Base-by-base conservation (phyloP, 2,113 vertebrate species). In the Sander vitreus region DNA sequence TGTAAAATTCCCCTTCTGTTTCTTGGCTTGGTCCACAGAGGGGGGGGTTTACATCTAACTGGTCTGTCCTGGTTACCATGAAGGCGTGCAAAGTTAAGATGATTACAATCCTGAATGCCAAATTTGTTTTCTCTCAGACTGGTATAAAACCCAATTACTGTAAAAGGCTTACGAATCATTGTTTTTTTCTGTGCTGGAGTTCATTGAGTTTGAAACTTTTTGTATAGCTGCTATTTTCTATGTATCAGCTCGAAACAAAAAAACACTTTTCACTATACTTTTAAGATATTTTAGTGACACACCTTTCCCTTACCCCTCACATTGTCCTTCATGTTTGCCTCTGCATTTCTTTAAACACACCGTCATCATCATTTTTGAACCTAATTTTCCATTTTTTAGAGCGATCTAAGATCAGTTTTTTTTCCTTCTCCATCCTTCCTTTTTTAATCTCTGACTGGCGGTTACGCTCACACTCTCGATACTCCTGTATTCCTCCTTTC, bases 1-100 rank as follows among this genome's bases (percentile, higher is more conserved):
- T 91, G 93, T 90, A 92, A 90, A 91, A 92, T 87, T 90, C 88
- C 90, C 91, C 87, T 79, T 90, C 85, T 81, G 89, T 91, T 89
- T 91, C 85, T 89, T 87, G 90, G 91, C 89, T 81, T 14, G 73
- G 77, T 59, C 70, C 21, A 6, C 14, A 65, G 79, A 80, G 76
- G 79, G 75, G 83, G 90, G 77, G 66, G 70, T 47, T 54, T 88
- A 84, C 85, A 76, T 90, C 55, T 77, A 85, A 66, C 81, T 74
- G 80, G 63, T 74, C 70, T 70, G 78, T 83, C 83, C 76, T 90
- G 89, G 90, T 90, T 89, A 88, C 88, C 85, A 71, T 69, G 64
- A 82, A 86, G 85, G 81, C 81, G 84, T 86, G 79, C 78, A 66
- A 75, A 86, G 81, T 80, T 87, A 72, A 77, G 84, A 88, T 90